A percentile compares a stretch with the other conserved stretches of the same genome.
phyloP scores from a whole-genome alignment of 2,797 vertebrate species.

The Sciurus vulgaris region DNA sequence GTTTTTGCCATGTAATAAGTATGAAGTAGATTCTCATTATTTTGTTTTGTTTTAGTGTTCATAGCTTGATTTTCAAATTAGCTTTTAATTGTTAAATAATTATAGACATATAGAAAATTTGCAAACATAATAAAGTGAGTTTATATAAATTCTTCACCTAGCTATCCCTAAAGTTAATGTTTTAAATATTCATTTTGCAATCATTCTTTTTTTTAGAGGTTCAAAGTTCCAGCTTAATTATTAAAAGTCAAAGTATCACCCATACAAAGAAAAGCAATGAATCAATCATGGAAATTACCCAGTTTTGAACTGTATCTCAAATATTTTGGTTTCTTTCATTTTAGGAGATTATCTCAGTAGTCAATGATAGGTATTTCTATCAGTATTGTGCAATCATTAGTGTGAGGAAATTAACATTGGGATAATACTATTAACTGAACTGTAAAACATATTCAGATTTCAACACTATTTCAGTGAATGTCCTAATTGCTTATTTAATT shows the following conservation, averaged over 20 bases:
- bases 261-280: neutral
- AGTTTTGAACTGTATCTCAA: neutral
- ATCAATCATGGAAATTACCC: neutral
- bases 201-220: neutral
- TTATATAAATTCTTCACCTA: neutral
- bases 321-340: neutral
- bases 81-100: neutral
- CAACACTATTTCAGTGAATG: neutral
- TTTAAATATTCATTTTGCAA: neutral
- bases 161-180: neutral
- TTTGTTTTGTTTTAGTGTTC: neutral
- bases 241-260: slow-evolving; percentile 3
- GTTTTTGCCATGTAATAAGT: neutral
- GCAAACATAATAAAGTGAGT: neutral
- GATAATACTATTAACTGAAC: neutral
- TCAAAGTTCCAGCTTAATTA: neutral
- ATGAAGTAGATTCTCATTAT: neutral
- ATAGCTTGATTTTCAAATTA: neutral
- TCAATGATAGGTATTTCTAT: neutral
- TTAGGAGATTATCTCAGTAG: neutral
- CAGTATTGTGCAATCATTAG: neutral
- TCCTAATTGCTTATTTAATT: neutral
- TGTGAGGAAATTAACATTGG: neutral
- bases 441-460: neutral
- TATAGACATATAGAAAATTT: neutral